Evolutionary conservation across 2,113 vertebrate genomes (phyloP).

Genomic region (Spilogale gracilis): DNA sequence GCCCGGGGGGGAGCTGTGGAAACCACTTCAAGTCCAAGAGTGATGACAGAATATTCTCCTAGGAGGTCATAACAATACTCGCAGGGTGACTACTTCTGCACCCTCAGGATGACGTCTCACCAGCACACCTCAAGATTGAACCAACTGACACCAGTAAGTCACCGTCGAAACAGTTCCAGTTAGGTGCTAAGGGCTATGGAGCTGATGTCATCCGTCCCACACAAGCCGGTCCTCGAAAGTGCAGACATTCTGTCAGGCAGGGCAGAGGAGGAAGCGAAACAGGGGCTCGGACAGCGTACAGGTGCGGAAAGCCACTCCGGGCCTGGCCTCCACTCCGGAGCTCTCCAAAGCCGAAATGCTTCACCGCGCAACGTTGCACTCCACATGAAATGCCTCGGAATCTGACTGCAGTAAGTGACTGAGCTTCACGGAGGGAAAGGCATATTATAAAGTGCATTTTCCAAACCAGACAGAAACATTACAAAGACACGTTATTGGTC

Average conservation of each 20-base stretch:
- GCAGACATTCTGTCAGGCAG: not conserved
- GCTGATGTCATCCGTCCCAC: not conserved
- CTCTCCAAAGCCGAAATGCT: slow-evolving; percentile 59
- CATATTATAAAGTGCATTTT: slow-evolving; percentile 50
- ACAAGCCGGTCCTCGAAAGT: not conserved
- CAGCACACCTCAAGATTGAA: not conserved
- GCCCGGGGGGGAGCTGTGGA: not conserved
- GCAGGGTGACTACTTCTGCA: not conserved
- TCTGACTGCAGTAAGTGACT: slow-evolving; percentile 66
- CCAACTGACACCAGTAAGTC: not conserved
- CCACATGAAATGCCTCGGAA: slow-evolving; percentile 22
- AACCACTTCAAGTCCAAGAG: too few species aligned
- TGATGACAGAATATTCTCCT: not conserved
- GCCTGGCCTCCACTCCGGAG: not conserved
- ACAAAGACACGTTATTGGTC: not conserved
- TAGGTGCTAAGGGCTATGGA: not conserved
- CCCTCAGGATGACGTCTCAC: not conserved
- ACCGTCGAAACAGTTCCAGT: not conserved
- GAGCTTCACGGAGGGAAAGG: slow-evolving; percentile 34
- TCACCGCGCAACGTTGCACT: slow-evolving; percentile 1
- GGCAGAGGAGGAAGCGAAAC: not conserved
- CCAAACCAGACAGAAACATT: slow-evolving; percentile 17
- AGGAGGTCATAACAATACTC: not conserved
- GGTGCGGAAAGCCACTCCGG: not conserved
- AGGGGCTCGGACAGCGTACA: accelerated